Evolutionary conservation across 2,113 vertebrate species (phyloP).

Genomic region (Chunga burmeisteri): DNA sequence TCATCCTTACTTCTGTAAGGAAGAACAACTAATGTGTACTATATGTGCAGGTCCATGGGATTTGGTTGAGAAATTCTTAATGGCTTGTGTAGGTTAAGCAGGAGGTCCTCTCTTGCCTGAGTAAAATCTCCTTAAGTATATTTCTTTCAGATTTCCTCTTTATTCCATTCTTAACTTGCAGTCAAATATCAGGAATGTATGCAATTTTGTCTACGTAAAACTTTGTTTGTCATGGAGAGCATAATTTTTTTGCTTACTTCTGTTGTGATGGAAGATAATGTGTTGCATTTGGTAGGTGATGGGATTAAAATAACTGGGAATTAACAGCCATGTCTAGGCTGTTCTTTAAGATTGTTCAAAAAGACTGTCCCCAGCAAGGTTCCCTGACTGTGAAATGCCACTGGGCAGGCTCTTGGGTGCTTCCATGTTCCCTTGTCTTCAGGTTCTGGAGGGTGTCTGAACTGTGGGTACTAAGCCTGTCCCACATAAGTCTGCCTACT

Average conservation of each 20-base stretch:
- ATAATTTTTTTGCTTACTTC: background rate
- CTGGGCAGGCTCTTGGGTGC: background rate
- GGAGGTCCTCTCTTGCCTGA: background rate
- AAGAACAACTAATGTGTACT: background rate
- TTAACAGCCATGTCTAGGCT: background rate
- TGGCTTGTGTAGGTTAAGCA: background rate
- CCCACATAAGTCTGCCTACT: fast-evolving
- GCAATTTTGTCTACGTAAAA: background rate
- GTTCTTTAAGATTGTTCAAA: background rate
- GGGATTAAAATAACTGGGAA: background rate
- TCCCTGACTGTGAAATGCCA: background rate
- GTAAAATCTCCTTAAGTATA: background rate
- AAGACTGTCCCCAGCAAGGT: background rate
- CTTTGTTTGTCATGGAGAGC: background rate
- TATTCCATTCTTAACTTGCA: background rate
- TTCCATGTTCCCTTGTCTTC: fast-evolving
- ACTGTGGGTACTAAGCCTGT: background rate
- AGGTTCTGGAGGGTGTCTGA: background rate
- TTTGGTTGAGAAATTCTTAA: background rate
- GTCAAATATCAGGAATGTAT: background rate
- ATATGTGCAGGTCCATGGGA: background rate
- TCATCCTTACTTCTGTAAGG: background rate
- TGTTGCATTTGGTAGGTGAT: background rate
- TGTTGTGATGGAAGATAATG: background rate
- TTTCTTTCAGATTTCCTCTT: background rate